phyloP scores from a whole-genome alignment of 2,888 invertebrate genomes.

The Myathropa florea region DNA sequence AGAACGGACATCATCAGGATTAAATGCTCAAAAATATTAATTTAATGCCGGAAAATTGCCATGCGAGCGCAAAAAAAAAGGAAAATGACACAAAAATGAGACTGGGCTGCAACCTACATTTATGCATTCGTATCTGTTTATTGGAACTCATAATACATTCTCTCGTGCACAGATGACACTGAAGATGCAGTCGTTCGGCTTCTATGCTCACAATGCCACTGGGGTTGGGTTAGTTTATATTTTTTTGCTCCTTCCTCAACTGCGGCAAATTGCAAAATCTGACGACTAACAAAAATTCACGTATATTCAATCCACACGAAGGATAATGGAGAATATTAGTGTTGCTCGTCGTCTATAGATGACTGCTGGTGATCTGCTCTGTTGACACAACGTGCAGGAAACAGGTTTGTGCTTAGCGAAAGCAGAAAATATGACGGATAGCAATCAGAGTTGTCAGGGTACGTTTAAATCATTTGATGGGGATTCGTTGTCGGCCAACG shows the following conservation, averaged over 20 bases:
- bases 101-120: constrained; percentile 6
- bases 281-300: constrained; percentile 55
- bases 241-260: not conserved
- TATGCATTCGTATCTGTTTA: not conserved
- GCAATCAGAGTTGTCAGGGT: constrained; percentile 63
- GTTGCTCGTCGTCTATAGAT: constrained; percentile 49
- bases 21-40: constrained; percentile 36
- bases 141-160: too few relatives aligned
- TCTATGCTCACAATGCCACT: too few relatives aligned
- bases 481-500: constrained; percentile 5
- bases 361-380: constrained; percentile 47
- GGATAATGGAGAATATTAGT: constrained; percentile 67
- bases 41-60: constrained; percentile 39
- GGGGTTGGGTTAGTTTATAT: not conserved
- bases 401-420: constrained; percentile 38
- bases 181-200: constrained; percentile 39
- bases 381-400: constrained; percentile 60
- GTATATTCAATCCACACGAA: constrained; percentile 48
- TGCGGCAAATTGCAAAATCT: constrained; percentile 41
- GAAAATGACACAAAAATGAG: too few relatives aligned
- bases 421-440: constrained; percentile 54
- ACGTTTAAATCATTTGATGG: constrained; percentile 46
- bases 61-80: constrained; percentile 15
- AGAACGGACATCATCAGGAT: constrained; percentile 16
- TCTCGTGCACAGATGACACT: not conserved